phyloP scores from a whole-genome alignment of 2,888 invertebrate genomes.

The Mylabris sibirica region DNA sequence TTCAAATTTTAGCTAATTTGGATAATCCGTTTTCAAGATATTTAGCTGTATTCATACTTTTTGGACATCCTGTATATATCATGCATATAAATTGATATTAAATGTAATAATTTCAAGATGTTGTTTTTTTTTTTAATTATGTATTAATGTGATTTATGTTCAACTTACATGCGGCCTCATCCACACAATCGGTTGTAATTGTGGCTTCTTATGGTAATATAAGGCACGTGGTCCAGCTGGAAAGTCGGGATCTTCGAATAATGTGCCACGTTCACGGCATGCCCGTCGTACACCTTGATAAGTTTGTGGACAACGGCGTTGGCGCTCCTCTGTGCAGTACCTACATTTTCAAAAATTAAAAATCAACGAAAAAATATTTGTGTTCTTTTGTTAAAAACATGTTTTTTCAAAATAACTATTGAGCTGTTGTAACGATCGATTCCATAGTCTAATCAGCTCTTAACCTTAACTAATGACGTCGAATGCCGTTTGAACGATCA shows the following conservation, averaged over 20 bases:
- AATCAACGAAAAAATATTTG: too few species aligned
- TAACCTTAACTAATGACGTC: too few species aligned
- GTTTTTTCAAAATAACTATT: too few species aligned
- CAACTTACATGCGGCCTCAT: conserved; percentile 72
- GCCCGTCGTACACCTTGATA: conserved; percentile 64
- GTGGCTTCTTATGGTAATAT: conserved; percentile 66
- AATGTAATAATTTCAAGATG: neutral
- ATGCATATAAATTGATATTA: neutral
- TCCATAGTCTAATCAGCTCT: too few species aligned
- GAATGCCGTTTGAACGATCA: too few species aligned
- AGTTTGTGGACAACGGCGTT: conserved; percentile 56
- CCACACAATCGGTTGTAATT: conserved; percentile 69
- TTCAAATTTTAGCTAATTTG: too few species aligned
- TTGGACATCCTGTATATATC: too few species aligned
- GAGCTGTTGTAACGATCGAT: too few species aligned
- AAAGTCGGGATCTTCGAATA: conserved; percentile 72
- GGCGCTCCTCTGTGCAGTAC: conserved; percentile 64
- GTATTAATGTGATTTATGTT: neutral
- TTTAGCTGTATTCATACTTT: too few species aligned
- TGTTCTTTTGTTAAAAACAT: too few species aligned
- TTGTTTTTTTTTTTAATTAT: neutral
- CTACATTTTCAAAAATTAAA: conserved; percentile 52
- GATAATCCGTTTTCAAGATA: too few species aligned
- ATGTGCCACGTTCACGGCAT: conserved; percentile 65
- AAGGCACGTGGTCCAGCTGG: conserved; percentile 65